Base-by-base conservation (phyloP, 2,113 vertebrate genomes). In the Cyprinodon brontotheroides region DNA sequence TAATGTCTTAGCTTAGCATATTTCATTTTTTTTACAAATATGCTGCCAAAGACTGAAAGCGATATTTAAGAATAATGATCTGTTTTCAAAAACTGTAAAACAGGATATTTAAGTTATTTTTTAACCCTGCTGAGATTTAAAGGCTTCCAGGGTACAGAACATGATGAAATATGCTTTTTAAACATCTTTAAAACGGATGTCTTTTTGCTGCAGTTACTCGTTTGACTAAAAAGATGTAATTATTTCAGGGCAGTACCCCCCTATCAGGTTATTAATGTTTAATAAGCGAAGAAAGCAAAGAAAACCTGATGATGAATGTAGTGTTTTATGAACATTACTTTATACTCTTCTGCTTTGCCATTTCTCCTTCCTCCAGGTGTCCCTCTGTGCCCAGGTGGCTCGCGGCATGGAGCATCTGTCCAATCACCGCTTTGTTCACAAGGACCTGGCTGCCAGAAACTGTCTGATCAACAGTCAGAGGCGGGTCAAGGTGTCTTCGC, bases 381-480 rank as follows among this genome's bases (percentile, higher is more conserved):
- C 96, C 83, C 92, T 95, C 77, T 99, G 98, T 87, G 93, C 93
- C 29, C 98, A 99, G 93, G 96, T 99, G 82, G 98, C 98, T 83
- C 82, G 95, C 89, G 98, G 97, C 69, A 99, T 99, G 98, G 97
- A 98, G 87, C 96, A 99, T 72, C 94, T 99, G 78, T 99, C 97
- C 91, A 97, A 97, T 7, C 92, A 95, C 86, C 95, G 96, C 74
- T 99, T 99, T 0, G 96, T 99, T 68, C 98, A 99, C 91, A 97
- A 96, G 86, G 98, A 99, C 90, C 89, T 99, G 41, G 98, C 98
- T 0, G 94, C 97, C 59, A 95, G 98, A 40, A 99, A 99, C 93
- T 99, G 98, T 84, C 90, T 99, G 72, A 93, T 99, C 91, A 97
- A 94, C 7, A 94, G 96, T 63, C 96, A 99, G 91, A 93, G 97